Evolutionary conservation across 2,113 vertebrate species (phyloP), one percentile per base, ranked within the genome.

Genomic region (Mixornis gularis): DNA sequence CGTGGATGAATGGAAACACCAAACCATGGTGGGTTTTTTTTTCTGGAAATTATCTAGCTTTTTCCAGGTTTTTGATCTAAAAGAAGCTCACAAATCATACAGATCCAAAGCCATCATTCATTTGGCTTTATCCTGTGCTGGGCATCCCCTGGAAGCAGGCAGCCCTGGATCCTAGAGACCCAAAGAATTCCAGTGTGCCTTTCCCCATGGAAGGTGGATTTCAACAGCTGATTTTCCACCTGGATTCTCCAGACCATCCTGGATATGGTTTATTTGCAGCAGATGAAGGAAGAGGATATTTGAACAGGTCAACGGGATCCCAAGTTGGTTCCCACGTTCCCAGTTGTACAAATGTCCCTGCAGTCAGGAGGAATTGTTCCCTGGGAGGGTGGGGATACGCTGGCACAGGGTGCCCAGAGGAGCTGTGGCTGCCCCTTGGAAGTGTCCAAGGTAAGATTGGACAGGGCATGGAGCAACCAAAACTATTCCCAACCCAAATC

Each of bases 231-330:
- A 13, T 79, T 66, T 87, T 76, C 53, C 32, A 3, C 5, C 3
- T 30, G 64, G 30, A 5, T 83, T 59, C 44, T 51, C 65, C 51
- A 43, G 13, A 8, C n/a, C 51, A 36, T 41, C 15, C 22, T 13
- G 6, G 36, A 27, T 12, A 5, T 7, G 7, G 10, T 41, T 66
- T 36, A 13, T 51, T 21, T 77, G 12, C 8, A 71, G 43, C 12
- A 64, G 40, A 18, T 5, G 15, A 80, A 51, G 26, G 44, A 76
- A 55, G 36, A 15, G 26, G 0, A 0, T 11, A 4, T 52, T 60
- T 64, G 18, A 41, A 48, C 17, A 40, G 21, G 9, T 29, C n/a
- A 51, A 1, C 0, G 0, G 3, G 8, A 17, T 13, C 21, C 3
- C 26, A 46, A 2, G 15, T 14, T 32, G 9, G 14, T 49, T 85